Base-by-base conservation (phyloP, 2,797 vertebrate species). In the Oreonectes daqikongensis region DNA sequence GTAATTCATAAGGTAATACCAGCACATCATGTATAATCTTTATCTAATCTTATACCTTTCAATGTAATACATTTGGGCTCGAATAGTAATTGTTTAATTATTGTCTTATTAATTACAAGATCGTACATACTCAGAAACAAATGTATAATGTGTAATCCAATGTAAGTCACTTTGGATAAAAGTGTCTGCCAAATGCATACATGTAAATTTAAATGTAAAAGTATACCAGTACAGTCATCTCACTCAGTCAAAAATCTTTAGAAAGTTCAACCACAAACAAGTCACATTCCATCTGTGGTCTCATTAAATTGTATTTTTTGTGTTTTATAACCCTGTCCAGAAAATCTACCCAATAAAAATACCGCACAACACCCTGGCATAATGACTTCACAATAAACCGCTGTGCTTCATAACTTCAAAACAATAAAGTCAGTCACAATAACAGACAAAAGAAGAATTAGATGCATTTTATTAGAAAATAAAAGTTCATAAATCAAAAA, bases 401-500 rank as follows among this genome's bases (percentile, higher is more conserved):
- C 5, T 44, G 50, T 10, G 63, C 52, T 63, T 14, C n/a, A 26
- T 44, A 10, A 12, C 22, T 55, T 61, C 24, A 72, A 40, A 20
- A 60, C 63, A 68, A 68, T 32, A 8, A 63, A 20, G 14, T 63
- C 12, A 55, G 28, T 61, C 60, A 17, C 42, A 50, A 63, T 26
- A 50, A 40, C 48, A 44, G 17, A 44, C n/a, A 40, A 28, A 70
- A 24, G 30, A 66, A 66, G 38, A 67, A 26, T 75, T 61, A 67
- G 57, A n/a, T 66, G 11, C 22, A 32, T 79, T 81, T 79, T 84
- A 82, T 81, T 82, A 77, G 17, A 83, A 73, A 80, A 84, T 42
- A 42, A 64, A 76, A 72, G 8, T 20, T 50, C 24, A 32, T 50
- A 70, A 73, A 81, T 65, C 42, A 59, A 48, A 48, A 48, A 50